Evolutionary conservation across 2,888 invertebrate genomes (phyloP).

Genomic region (Metallyticus violacea): DNA sequence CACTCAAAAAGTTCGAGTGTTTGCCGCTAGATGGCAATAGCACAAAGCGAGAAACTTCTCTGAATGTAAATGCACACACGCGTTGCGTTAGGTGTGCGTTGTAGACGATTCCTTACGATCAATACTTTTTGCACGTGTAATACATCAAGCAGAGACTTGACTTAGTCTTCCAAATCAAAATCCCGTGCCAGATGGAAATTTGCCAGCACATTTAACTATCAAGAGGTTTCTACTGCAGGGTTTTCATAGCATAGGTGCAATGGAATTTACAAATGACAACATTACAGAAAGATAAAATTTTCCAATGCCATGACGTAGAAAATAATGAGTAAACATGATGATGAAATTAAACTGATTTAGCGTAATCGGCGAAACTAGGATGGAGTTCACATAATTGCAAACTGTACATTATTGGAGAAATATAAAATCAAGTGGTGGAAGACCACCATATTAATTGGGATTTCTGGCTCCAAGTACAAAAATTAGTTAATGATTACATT

Average conservation of each 20-base stretch:
- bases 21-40: neutral
- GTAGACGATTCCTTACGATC: neutral
- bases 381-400: too few relatives aligned
- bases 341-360: too few relatives aligned
- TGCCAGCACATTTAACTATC: slow-evolving; percentile 5
- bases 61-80: neutral
- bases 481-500: too few relatives aligned
- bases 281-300: neutral
- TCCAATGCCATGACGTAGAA: too few relatives aligned
- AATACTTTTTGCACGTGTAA: neutral
- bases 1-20: neutral
- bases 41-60: neutral
- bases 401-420: too few relatives aligned
- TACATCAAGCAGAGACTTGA: neutral
- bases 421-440: too few relatives aligned
- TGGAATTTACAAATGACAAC: neutral
- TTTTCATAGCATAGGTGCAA: neutral
- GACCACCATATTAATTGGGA: too few relatives aligned
- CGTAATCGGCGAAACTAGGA: too few relatives aligned
- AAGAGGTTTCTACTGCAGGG: neutral
- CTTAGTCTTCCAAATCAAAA: slow-evolving; percentile 13
- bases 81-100: neutral
- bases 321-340: too few relatives aligned
- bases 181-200: neutral
- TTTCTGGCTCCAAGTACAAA: too few relatives aligned